A percentile compares a stretch with the other conserved stretches of the same genome.
phyloP scores from a whole-genome alignment of 1,140 invertebrate genomes.

The Akabosia matsudoensis region DNA sequence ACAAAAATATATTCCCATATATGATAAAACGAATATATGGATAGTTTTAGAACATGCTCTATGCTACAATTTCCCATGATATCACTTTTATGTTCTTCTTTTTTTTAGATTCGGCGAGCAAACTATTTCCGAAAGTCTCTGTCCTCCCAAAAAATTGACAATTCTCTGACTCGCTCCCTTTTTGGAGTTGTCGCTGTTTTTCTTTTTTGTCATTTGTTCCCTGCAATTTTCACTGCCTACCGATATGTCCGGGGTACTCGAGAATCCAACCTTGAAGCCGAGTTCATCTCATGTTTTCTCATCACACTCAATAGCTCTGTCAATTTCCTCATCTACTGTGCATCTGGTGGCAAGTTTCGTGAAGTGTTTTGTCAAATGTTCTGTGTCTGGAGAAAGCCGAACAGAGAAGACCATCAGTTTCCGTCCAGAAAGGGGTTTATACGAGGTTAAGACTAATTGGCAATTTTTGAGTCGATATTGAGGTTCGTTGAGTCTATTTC shows the following conservation, averaged over 20 bases:
- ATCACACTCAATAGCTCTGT: conserved; percentile 62
- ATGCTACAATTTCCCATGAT: no score
- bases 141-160: conserved; percentile 76
- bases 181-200: conserved; percentile 86
- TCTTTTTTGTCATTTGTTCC: background rate
- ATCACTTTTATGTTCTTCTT: background rate
- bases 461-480: no score
- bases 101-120: conserved; percentile 71
- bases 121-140: conserved; percentile 75
- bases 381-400: background rate
- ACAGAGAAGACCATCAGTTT: no score
- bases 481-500: no score
- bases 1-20: no score
- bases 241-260: background rate
- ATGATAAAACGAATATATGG: no score
- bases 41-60: no score
- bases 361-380: conserved; percentile 2
- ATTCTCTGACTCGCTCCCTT: conserved; percentile 87
- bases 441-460: no score
- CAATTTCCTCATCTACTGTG: conserved; percentile 58
- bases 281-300: conserved; percentile 50
- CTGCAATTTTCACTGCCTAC: background rate
- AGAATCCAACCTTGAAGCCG: background rate
- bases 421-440: no score
- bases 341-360: background rate